Evolutionary conservation across 1,140 invertebrate genomes (phyloP), one percentile per base, ranked within the genome.

Genomic region (Hypsibius dujardini): DNA sequence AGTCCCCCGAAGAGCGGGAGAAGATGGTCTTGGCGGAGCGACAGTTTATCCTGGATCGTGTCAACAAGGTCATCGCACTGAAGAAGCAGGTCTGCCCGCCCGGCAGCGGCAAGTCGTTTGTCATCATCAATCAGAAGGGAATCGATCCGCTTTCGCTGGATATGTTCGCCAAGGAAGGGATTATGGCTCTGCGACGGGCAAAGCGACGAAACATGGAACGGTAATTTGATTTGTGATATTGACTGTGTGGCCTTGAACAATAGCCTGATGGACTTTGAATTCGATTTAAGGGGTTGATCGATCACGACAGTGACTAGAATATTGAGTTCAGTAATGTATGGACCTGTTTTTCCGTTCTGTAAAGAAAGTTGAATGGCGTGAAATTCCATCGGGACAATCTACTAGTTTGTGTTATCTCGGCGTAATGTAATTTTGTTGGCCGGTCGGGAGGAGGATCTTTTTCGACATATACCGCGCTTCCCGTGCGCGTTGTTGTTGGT

Each of bases 201-300:
- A 99, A 99, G 80, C 84, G 95, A 59, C 87, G 96, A 72, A 99
- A 99, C 79, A 99, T 99, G 96, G 96, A 99, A 81, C 87, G 83
- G 78, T 80, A 73, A 71, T 69, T 40, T 72, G 12, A n/a, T n/a
- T 46, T 2, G 46, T 69, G 46, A 47, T n/a, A n/a, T n/a, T n/a
- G n/a, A n/a, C n/a, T n/a, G n/a, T n/a, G n/a, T n/a, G n/a, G n/a
- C n/a, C n/a, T n/a, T n/a, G n/a, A n/a, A n/a, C n/a, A n/a, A n/a
- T n/a, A n/a, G n/a, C n/a, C n/a, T n/a, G n/a, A n/a, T n/a, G n/a
- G n/a, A n/a, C n/a, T n/a, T n/a, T n/a, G n/a, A n/a, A n/a, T n/a
- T n/a, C n/a, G n/a, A n/a, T n/a, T n/a, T n/a, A n/a, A n/a, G n/a
- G n/a, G n/a, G n/a, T n/a, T n/a, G n/a, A n/a, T n/a, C n/a, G n/a